These are phyloP conservation scores for Drosophila kanekoi DNA, from an alignment of 2,888 invertebrate species.

Conservation along the genomic window DNA sequence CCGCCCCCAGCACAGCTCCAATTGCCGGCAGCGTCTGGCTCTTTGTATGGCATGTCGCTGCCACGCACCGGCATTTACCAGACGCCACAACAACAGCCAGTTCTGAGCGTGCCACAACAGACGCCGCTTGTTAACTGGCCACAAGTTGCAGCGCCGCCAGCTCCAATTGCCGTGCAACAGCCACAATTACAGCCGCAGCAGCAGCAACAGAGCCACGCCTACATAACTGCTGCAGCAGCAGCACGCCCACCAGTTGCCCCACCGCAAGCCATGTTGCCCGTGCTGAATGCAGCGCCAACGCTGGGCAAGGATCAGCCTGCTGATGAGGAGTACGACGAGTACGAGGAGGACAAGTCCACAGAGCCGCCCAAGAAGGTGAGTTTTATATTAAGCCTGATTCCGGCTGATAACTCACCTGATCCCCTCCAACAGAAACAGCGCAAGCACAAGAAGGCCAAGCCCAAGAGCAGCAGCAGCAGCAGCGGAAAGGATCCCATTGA, in stretches of 20 bases:
- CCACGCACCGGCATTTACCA: constrained; percentile 80
- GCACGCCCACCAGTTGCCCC: constrained; percentile 15
- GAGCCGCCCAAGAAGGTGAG: constrained; percentile 82
- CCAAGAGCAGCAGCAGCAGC: constrained; percentile 37
- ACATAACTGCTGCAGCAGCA: constrained; percentile 39
- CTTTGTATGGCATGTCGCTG: constrained; percentile 73
- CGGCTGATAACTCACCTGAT: background rate
- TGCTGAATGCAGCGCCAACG: constrained; percentile 48
- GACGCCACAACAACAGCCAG: constrained; percentile 39
- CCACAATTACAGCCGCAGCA: constrained; percentile 37
- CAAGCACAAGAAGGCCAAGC: constrained; percentile 81
- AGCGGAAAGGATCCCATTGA: constrained; percentile 67
- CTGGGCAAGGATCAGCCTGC: constrained; percentile 47
- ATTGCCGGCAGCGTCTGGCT: constrained; percentile 38
- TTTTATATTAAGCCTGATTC: fast-evolving
- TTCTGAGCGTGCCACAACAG: constrained; percentile 51
- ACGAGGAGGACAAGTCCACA: constrained; percentile 80
- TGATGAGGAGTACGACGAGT: constrained; percentile 80
- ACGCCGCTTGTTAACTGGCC: constrained; percentile 70
- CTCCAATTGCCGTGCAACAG: constrained; percentile 47
- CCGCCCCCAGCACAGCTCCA: constrained; percentile 37
- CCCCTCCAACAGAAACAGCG: constrained; percentile 51
- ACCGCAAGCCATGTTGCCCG: constrained; percentile 53
- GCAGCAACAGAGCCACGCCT: constrained; percentile 51
- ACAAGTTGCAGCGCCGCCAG: constrained; percentile 36